Conservation (phyloP, 2,113 vertebrate genomes). For the Eleginops maclovinus region DNA sequence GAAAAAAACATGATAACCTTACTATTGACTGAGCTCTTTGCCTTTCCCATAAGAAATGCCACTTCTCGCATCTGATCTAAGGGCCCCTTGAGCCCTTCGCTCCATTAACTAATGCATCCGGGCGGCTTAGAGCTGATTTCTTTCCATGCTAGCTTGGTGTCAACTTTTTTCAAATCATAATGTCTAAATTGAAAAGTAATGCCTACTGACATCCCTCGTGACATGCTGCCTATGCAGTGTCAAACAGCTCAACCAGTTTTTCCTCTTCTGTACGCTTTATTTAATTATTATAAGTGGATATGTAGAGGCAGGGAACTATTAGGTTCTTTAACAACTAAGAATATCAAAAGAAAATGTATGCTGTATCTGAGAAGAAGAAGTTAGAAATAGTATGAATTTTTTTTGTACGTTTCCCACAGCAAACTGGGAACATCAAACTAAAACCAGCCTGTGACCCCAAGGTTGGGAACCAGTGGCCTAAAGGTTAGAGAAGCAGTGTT, state of each 20-base stretch:
- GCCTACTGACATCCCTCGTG: background rate
- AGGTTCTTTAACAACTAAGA: background rate
- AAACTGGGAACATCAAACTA: no score
- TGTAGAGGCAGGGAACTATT: background rate
- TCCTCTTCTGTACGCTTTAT: background rate
- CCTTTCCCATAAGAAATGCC: background rate
- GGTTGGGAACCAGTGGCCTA: background rate
- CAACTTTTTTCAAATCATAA: background rate
- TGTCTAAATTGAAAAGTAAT: background rate
- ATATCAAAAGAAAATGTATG: background rate
- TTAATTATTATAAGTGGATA: background rate
- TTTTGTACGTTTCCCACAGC: background rate
- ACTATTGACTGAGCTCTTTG: background rate
- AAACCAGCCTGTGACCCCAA: background rate
- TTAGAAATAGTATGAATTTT: background rate
- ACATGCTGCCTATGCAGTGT: background rate
- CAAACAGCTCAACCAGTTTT: background rate
- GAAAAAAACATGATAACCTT: background rate
- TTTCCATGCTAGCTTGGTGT: background rate
- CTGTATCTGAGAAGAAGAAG: background rate
- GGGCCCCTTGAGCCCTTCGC: background rate
- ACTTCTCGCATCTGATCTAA: background rate
- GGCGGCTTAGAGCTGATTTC: background rate
- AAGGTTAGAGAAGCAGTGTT: slow-evolving; percentile 16
- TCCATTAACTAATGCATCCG: background rate